Percentiles rank a stretch among this genome's conserved stretches.
Evolutionary conservation across 92 coral and sea anemone species (phyloP).

Genomic region (Paragorgia papillata): DNA sequence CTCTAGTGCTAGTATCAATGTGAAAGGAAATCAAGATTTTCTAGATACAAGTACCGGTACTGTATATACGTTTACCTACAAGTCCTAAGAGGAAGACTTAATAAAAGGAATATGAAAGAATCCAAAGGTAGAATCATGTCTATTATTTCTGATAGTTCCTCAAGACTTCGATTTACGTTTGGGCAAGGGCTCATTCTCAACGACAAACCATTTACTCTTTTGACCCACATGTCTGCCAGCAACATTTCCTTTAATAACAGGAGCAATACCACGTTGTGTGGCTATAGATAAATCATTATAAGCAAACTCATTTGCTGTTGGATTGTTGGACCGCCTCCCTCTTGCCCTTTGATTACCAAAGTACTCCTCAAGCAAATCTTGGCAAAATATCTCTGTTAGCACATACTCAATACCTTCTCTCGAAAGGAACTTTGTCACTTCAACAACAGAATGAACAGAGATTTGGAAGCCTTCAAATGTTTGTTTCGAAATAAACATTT

Average conservation of each 20-base stretch:
- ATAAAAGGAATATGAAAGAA: too few species aligned
- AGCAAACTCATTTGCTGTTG: conserved; percentile 11
- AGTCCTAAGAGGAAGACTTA: too few species aligned
- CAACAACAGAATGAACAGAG: conserved; percentile 44
- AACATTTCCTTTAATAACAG: conserved; percentile 11
- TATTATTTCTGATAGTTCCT: too few species aligned
- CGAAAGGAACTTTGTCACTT: neutral
- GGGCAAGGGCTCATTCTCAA: too few species aligned
- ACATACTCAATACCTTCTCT: conserved; percentile 12
- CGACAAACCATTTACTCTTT: too few species aligned
- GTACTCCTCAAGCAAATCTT: conserved; percentile 19
- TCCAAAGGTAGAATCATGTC: too few species aligned
- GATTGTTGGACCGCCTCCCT: conserved; percentile 22
- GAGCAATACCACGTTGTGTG: conserved; percentile 7
- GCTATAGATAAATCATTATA: conserved; percentile 22
- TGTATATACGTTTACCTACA: too few species aligned
- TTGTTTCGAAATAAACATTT: conserved; percentile 65
- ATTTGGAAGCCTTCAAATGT: conserved; percentile 50
- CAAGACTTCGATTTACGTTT: too few species aligned
- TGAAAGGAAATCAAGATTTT: too few species aligned
- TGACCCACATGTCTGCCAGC: neutral
- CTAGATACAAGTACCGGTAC: too few species aligned
- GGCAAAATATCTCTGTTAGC: conserved; percentile 12
- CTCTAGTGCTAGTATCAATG: too few species aligned
- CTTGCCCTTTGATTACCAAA: conserved; percentile 17